Conservation (phyloP, 2,888 invertebrate genomes). For the Nipponacmea schrenckii region DNA sequence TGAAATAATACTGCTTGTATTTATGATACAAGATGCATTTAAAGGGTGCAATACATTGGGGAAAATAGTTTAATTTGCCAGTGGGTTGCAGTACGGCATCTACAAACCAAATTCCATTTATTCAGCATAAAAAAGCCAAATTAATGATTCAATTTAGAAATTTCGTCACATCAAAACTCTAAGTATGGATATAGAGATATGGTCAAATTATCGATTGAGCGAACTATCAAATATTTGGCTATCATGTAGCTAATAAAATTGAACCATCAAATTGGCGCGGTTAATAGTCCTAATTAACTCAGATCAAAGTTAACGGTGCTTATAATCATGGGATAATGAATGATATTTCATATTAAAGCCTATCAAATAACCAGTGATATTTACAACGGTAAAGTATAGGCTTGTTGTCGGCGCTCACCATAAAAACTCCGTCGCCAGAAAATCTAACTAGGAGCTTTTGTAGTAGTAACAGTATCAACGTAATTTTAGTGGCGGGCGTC, state of each 20-base stretch:
- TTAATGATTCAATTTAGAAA: too few species aligned
- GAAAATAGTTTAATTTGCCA: too few species aligned
- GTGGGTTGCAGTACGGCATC: too few species aligned
- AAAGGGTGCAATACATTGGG: too few species aligned
- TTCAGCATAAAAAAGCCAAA: too few species aligned
- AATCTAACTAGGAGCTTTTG: not conserved
- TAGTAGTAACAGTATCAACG: not conserved
- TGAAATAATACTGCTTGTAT: too few species aligned
- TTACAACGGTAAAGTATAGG: not conserved
- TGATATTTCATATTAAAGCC: conserved; percentile 1
- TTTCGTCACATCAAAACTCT: too few species aligned
- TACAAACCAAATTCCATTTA: too few species aligned
- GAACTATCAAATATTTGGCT: not conserved
- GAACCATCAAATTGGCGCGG: not conserved
- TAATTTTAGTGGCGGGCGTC: not conserved
- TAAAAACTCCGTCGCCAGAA: not conserved
- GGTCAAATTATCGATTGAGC: not conserved
- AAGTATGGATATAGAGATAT: too few species aligned
- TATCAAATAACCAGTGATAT: conserved; percentile 3
- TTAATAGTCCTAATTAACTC: not conserved
- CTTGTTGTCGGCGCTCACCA: not conserved
- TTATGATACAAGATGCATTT: too few species aligned
- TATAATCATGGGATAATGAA: conserved; percentile 3
- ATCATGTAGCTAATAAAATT: not conserved
- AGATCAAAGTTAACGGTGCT: conserved; percentile 4